Percentiles rank a stretch among this genome's conserved stretches.
These are phyloP conservation scores for Aphrophora alni DNA, from an alignment of 2,888 invertebrate genomes.

Conservation along the genomic window DNA sequence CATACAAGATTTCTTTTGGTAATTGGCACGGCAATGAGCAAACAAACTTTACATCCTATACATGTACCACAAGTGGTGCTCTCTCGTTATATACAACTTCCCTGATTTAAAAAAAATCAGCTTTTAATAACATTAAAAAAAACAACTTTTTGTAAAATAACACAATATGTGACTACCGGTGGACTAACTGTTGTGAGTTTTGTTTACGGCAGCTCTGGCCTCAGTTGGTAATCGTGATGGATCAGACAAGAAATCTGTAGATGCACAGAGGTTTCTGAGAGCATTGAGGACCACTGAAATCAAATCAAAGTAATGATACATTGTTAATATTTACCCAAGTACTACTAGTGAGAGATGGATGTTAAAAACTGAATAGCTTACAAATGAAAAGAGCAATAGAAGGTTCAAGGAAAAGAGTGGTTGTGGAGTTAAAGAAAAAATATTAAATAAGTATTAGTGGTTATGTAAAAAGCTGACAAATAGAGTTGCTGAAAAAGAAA, in stretches of 20 bases:
- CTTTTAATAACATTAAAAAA: background rate
- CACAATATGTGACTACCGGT: background rate
- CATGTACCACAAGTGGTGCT: background rate
- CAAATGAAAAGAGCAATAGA: too few species aligned
- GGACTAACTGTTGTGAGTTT: constrained; percentile 15
- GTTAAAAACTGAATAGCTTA: too few species aligned
- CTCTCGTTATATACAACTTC: background rate
- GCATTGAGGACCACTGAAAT: constrained; percentile 91
- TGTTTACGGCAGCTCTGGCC: constrained; percentile 74
- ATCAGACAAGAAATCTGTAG: constrained; percentile 90
- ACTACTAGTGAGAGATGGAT: too few species aligned
- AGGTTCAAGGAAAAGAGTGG: too few species aligned
- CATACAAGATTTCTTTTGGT: background rate
- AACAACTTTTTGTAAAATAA: background rate
- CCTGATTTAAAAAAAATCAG: background rate
- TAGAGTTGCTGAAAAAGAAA: too few species aligned
- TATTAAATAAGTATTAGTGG: too few species aligned
- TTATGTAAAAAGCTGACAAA: too few species aligned
- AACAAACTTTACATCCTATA: background rate
- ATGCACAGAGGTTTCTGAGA: constrained; percentile 86
- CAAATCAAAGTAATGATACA: too few species aligned
- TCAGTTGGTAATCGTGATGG: constrained; percentile 90
- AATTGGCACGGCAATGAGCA: background rate
- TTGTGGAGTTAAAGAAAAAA: too few species aligned
- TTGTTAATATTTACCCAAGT: too few species aligned